Conservation (phyloP, 1,140 invertebrate genomes). For the Laodelphax striatellus region DNA sequence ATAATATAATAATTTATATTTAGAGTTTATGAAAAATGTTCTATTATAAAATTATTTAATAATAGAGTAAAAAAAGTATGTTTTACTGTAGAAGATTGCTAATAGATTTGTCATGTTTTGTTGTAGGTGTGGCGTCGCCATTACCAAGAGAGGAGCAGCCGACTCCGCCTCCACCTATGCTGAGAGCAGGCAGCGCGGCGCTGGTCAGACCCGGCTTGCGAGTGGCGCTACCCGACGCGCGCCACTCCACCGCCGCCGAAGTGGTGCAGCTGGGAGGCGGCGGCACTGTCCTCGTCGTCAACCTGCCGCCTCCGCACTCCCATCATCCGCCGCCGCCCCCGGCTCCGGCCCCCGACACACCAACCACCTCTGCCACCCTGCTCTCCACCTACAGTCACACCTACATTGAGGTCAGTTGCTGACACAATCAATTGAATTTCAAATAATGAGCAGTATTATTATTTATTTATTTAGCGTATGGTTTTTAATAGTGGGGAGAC, state of each 20-base stretch:
- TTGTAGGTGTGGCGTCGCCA: no score
- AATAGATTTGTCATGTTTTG: no score
- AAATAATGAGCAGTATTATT: no score
- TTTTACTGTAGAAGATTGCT: no score
- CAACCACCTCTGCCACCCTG: constrained; percentile 28
- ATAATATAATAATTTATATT: no score
- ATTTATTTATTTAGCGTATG: no score
- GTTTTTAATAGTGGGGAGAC: no score
- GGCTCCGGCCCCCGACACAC: constrained; percentile 22
- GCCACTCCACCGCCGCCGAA: background rate
- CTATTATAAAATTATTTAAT: background rate
- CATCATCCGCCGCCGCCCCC: constrained; percentile 24
- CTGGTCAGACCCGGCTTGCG: constrained; percentile 4
- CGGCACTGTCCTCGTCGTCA: constrained; percentile 65
- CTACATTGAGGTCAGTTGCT: constrained; percentile 41
- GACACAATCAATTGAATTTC: background rate
- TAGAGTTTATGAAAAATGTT: background rate
- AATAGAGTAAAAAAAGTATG: no score
- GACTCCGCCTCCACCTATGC: no score
- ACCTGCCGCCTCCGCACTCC: constrained; percentile 50
- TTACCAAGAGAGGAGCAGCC: no score
- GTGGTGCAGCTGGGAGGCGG: constrained; percentile 29
- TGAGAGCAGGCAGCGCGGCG: no score
- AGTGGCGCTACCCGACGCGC: constrained; percentile 18
- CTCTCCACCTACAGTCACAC: constrained; percentile 46